These are phyloP conservation scores for Penaeus japonicus DNA, from an alignment of 1,140 invertebrate species.

Conservation along the genomic window DNA sequence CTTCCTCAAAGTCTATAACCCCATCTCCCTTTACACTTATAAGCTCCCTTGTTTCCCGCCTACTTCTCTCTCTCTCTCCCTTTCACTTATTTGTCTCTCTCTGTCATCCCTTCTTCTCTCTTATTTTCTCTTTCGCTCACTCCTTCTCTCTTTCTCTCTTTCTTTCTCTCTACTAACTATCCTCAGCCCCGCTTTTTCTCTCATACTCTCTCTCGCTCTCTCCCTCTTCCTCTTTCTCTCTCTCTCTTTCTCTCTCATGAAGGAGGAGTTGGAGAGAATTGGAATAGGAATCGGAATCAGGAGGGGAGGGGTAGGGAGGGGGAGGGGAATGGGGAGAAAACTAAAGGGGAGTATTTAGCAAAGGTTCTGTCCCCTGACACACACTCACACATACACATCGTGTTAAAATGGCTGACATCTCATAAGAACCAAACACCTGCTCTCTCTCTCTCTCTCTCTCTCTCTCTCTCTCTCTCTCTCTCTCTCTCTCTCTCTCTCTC, in stretches of 20 bases:
- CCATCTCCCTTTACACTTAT: background rate
- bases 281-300: background rate
- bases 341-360: no score
- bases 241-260: no score
- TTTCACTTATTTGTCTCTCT: background rate
- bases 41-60: background rate
- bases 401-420: background rate
- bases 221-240: no score
- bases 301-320: background rate
- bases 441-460: background rate
- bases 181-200: no score
- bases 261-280: background rate
- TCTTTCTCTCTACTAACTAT: no score
- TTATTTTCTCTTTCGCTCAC: no score
- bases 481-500: background rate
- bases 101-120: no score
- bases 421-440: background rate
- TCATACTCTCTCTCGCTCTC: no score
- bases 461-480: conserved; percentile 9
- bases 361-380: no score
- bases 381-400: no score
- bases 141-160: no score
- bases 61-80: background rate
- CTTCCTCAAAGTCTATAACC: background rate
- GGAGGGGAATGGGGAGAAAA: no score